phyloP scores from a whole-genome alignment of 2,113 vertebrate genomes.

The Copsychus sechellarum region DNA sequence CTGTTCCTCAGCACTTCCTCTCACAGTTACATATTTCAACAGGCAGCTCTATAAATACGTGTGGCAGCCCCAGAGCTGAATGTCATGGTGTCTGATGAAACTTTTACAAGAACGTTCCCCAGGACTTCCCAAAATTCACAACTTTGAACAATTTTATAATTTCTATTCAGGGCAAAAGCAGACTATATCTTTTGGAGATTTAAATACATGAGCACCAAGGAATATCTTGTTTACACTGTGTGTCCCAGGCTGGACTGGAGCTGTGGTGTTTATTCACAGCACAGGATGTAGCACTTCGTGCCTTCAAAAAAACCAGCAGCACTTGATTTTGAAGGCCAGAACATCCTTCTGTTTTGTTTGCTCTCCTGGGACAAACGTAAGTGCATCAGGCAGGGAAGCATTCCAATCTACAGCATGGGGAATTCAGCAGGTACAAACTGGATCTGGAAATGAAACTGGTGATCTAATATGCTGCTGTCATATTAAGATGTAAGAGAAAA shows the following conservation, averaged over 20 bases:
- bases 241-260: neutral
- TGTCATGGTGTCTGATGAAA: neutral
- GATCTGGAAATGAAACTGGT: neutral
- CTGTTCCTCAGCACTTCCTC: neutral
- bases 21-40: neutral
- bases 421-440: neutral
- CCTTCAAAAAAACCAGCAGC: neutral
- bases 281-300: neutral
- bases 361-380: neutral
- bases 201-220: neutral
- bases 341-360: neutral
- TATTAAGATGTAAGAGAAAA: neutral
- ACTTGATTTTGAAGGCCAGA: neutral
- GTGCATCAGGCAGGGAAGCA: neutral
- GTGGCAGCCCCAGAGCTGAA: neutral
- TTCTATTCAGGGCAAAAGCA: neutral
- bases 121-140: conserved; percentile 5
- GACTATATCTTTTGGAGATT: neutral
- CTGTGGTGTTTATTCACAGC: neutral
- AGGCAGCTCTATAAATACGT: neutral
- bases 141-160: neutral
- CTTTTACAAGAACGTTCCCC: neutral
- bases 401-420: neutral
- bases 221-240: neutral
- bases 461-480: neutral